Percentiles rank a stretch among this genome's conserved stretches.
phyloP scores from a whole-genome alignment of 2,113 vertebrate species.

The Scolopax mira region DNA sequence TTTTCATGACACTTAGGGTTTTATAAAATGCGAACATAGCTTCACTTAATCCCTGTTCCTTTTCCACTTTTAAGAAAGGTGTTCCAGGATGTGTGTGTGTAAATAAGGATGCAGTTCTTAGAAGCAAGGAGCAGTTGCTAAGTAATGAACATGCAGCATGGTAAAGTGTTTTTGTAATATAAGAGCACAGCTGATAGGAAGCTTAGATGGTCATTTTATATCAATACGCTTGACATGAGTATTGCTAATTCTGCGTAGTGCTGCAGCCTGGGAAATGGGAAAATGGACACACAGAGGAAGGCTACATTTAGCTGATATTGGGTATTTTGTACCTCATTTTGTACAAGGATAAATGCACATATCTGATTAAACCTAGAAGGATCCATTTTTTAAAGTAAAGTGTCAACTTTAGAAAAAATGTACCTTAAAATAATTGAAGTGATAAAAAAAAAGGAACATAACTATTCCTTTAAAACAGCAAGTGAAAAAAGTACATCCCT shows the following conservation, averaged over 20 bases:
- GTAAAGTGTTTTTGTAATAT: not conserved
- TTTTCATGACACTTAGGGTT: not conserved
- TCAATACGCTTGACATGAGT: not conserved
- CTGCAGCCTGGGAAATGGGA: not conserved
- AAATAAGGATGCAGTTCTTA: constrained; percentile 1
- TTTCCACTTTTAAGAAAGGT: not conserved
- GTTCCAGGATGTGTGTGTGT: not conserved
- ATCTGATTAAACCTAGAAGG: not conserved
- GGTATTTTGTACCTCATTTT: not conserved
- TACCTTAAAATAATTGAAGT: not conserved
- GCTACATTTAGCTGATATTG: not conserved
- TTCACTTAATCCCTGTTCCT: not conserved
- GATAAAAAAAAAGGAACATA: not conserved
- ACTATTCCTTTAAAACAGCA: not conserved
- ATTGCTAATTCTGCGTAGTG: not conserved
- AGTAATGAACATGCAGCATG: not conserved
- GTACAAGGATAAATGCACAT: not conserved
- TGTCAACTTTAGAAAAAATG: not conserved
- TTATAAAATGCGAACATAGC: not conserved
- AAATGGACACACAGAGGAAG: not conserved
- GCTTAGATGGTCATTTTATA: not conserved
- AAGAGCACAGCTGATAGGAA: not conserved
- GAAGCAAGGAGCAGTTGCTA: constrained; percentile 13
- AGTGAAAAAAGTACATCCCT: not conserved
- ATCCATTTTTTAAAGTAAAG: not conserved